These are phyloP conservation scores for Sakesphorus luctuosus DNA, from an alignment of 2,113 vertebrate species.

Conservation along the genomic window DNA sequence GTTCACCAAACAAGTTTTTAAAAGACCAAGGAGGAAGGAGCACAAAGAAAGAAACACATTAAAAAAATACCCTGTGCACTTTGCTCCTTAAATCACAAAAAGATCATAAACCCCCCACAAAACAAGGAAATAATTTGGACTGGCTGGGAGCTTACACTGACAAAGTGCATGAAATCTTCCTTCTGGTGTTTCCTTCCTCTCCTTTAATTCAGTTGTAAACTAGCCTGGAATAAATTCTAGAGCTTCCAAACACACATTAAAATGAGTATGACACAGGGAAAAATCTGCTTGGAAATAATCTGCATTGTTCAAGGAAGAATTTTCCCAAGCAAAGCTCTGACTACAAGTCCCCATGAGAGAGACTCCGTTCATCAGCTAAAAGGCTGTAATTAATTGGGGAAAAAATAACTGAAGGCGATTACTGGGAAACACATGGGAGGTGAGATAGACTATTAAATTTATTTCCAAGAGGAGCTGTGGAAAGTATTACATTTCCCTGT, in stretches of 20 bases:
- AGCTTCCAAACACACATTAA: background rate
- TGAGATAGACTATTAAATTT: constrained; percentile 27
- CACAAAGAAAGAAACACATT: background rate
- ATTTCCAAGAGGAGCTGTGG: background rate
- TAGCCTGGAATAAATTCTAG: background rate
- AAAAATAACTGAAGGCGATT: constrained; percentile 13
- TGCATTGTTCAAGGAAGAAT: background rate
- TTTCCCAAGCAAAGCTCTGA: background rate
- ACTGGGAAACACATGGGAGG: constrained; percentile 29
- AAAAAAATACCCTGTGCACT: background rate
- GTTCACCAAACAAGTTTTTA: background rate
- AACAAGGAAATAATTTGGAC: background rate
- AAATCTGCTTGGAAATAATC: constrained; percentile 5
- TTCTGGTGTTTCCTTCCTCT: background rate
- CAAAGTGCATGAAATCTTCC: background rate
- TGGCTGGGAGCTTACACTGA: background rate
- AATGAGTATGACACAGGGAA: background rate
- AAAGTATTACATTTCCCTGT: constrained; percentile 41
- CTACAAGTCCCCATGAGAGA: background rate
- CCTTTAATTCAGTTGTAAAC: constrained; percentile 9
- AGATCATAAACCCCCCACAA: background rate
- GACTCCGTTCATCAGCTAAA: constrained; percentile 42
- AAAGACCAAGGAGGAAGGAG: background rate
- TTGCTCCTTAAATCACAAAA: constrained; percentile 6
- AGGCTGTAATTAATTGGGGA: constrained; percentile 64